Evolutionary conservation across 2,113 vertebrate species (phyloP).

Genomic region (Poeciliopsis occidentalis): DNA sequence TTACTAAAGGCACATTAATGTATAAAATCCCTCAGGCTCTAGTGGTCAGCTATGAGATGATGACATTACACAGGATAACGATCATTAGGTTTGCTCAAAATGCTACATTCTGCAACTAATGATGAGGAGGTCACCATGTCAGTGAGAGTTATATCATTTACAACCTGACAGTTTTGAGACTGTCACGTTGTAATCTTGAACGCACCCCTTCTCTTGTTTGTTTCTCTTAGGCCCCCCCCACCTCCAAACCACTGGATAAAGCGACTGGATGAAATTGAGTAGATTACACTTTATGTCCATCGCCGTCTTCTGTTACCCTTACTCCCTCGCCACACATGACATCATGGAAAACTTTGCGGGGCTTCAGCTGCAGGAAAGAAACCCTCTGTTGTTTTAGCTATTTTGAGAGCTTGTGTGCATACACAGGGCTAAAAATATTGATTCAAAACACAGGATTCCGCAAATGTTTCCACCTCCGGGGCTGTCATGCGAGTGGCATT

Average conservation of each 20-base stretch:
- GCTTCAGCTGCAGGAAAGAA: conserved; percentile 66
- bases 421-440: conserved; percentile 94
- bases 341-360: conserved; percentile 81
- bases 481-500: conserved; percentile 89
- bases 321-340: conserved; percentile 72
- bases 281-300: conserved; percentile 71
- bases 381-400: conserved; percentile 62
- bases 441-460: conserved; percentile 89
- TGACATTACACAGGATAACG: not conserved
- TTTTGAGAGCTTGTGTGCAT: conserved; percentile 78
- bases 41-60: not conserved
- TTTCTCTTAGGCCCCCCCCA: not conserved
- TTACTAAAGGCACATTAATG: not conserved
- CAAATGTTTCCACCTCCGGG: conserved; percentile 87
- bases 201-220: conserved; percentile 27
- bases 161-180: conserved; percentile 20
- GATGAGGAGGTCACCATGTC: conserved; percentile 27
- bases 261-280: conserved; percentile 57
- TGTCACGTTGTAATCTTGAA: conserved; percentile 37
- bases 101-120: conserved; percentile 23
- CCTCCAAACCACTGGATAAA: conserved; percentile 19
- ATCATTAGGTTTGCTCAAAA: not conserved
- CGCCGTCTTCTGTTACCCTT: conserved; percentile 68
- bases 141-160: conserved; percentile 41
- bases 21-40: not conserved